phyloP scores from a whole-genome alignment of 1,140 invertebrate genomes.

The Orchesella cincta region DNA sequence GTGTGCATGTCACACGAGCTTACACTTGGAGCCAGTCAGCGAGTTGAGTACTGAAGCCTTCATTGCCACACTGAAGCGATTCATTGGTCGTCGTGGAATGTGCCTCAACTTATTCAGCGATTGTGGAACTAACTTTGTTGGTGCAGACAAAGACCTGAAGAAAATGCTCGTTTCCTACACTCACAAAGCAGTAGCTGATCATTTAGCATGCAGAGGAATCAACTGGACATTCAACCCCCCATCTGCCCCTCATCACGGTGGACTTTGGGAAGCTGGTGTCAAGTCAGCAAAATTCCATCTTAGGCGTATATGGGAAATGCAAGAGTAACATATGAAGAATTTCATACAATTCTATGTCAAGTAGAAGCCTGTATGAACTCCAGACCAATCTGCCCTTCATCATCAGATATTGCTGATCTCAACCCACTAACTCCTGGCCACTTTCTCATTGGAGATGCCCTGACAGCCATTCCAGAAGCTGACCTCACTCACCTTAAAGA shows the following conservation, averaged over 20 bases:
- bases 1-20: conserved; percentile 52
- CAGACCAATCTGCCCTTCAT: background rate
- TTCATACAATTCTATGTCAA: background rate
- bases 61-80: conserved; percentile 47
- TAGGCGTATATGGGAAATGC: background rate
- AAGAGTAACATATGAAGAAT: background rate
- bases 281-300: background rate
- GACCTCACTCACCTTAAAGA: background rate
- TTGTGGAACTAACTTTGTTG: conserved; percentile 56
- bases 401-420: background rate
- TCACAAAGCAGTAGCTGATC: background rate
- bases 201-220: background rate
- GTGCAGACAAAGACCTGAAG: conserved; percentile 48
- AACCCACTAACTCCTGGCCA: background rate
- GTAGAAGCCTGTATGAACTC: background rate
- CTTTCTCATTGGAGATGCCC: background rate
- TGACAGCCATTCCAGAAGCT: background rate
- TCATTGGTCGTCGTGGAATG: conserved; percentile 52
- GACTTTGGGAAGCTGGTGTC: background rate
- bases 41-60: conserved; percentile 50
- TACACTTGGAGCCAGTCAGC: conserved; percentile 53
- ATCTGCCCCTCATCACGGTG: background rate
- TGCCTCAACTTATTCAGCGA: conserved; percentile 53
- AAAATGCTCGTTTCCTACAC: background rate
- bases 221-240: background rate